phyloP scores from a whole-genome alignment of 2,888 invertebrate species.

The Diaperis boleti region DNA sequence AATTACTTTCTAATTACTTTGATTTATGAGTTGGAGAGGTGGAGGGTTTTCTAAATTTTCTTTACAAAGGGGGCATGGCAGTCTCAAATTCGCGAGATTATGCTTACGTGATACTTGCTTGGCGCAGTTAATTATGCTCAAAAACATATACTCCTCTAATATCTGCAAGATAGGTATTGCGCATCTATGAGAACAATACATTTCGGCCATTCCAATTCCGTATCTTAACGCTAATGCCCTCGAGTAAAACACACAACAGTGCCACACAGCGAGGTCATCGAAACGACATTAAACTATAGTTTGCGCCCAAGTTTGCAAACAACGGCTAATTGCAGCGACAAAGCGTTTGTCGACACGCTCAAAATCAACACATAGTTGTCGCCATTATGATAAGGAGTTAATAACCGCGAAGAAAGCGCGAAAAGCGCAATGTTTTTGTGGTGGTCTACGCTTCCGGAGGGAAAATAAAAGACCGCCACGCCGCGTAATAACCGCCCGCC shows the following conservation, averaged over 20 bases:
- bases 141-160: too few species aligned
- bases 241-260: conserved; percentile 5
- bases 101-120: too few species aligned
- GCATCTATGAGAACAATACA: too few species aligned
- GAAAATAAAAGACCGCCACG: not conserved
- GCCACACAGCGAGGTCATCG: not conserved
- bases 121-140: too few species aligned
- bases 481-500: not conserved
- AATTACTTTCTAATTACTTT: too few species aligned
- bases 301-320: not conserved
- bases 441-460: not conserved
- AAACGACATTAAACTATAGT: not conserved
- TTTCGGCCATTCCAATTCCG: too few species aligned
- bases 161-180: too few species aligned
- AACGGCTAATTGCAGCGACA: not conserved
- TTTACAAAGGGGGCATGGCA: too few species aligned
- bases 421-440: not conserved
- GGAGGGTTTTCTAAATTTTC: too few species aligned
- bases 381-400: not conserved
- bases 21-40: too few species aligned
- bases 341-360: not conserved
- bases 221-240: too few species aligned
- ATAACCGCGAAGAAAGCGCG: not conserved
- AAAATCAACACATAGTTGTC: not conserved
- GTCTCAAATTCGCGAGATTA: too few species aligned